These are phyloP conservation scores for Nymphalis polychloros DNA, from an alignment of 2,888 invertebrate genomes.

Conservation along the genomic window DNA sequence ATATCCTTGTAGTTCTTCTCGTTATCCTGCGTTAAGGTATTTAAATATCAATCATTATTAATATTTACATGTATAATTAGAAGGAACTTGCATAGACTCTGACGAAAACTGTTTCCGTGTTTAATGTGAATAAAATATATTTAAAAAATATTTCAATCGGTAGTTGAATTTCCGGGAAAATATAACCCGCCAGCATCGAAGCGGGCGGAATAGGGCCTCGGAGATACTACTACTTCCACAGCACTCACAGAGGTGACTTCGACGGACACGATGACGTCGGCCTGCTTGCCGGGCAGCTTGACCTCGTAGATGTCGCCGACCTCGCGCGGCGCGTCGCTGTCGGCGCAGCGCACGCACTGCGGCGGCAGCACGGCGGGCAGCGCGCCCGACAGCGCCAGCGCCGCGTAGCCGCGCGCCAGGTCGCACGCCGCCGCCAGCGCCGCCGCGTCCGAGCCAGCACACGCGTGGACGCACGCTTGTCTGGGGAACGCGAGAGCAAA, in stretches of 20 bases:
- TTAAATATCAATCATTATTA: too few species aligned
- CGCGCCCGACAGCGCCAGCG: constrained; percentile 82
- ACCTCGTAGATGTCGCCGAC: constrained; percentile 85
- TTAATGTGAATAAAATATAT: too few species aligned
- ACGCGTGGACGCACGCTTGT: constrained; percentile 88
- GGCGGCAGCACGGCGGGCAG: constrained; percentile 84
- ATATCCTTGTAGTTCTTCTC: constrained; percentile 84
- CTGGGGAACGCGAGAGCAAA: constrained; percentile 54
- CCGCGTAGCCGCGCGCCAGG: constrained; percentile 85
- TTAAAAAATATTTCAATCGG: too few species aligned
- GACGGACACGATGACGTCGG: constrained; percentile 90
- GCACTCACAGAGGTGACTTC: constrained; percentile 79
- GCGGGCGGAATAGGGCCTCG: too few species aligned
- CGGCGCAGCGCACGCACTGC: constrained; percentile 83
- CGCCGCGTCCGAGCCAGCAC: constrained; percentile 49
- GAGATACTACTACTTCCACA: too few species aligned
- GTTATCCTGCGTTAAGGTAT: constrained; percentile 67
- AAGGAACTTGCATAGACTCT: too few species aligned
- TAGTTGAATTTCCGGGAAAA: too few species aligned
- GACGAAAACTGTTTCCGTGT: too few species aligned
- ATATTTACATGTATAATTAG: too few species aligned
- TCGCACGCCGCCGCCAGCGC: constrained; percentile 83
- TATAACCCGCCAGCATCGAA: too few species aligned
- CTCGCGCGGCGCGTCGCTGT: constrained; percentile 63
- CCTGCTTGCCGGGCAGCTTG: constrained; percentile 86